Percentiles rank a stretch among this genome's conserved stretches.
Conservation (phyloP, 2,797 vertebrate genomes). For the Etheostoma nigrum region DNA sequence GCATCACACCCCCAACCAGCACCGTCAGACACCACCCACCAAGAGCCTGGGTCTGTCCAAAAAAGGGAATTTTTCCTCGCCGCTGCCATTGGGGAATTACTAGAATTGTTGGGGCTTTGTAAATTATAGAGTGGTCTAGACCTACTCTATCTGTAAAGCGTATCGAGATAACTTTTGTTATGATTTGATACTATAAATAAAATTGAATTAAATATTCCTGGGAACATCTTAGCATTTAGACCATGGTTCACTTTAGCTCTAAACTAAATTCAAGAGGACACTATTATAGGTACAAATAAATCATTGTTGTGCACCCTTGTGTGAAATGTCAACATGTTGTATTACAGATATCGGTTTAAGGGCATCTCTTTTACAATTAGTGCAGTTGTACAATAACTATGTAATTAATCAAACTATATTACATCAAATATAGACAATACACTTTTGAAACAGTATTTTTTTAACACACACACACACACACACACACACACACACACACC, state of each 20-base stretch:
- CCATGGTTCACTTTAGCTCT: neutral
- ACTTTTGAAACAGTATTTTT: constrained; percentile 9
- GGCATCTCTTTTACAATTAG: neutral
- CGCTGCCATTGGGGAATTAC: no score
- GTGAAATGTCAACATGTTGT: neutral
- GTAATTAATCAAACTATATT: neutral
- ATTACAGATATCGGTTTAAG: neutral
- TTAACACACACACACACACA: constrained; percentile 41
- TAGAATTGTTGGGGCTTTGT: no score
- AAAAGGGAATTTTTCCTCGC: no score
- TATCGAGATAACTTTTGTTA: no score
- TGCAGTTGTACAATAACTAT: neutral
- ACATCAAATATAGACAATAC: neutral
- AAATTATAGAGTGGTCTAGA: no score
- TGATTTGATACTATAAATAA: no score
- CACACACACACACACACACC: constrained; percentile 22
- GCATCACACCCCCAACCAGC: no score
- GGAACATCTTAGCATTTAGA: neutral
- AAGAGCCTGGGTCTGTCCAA: no score
- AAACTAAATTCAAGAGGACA: neutral
- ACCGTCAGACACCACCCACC: no score
- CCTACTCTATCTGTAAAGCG: no score
- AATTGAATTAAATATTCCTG: neutral
- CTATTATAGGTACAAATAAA: neutral
- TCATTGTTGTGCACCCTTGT: neutral